phyloP scores from a whole-genome alignment of 2,113 vertebrate genomes.

The Takifugu bimaculatus region DNA sequence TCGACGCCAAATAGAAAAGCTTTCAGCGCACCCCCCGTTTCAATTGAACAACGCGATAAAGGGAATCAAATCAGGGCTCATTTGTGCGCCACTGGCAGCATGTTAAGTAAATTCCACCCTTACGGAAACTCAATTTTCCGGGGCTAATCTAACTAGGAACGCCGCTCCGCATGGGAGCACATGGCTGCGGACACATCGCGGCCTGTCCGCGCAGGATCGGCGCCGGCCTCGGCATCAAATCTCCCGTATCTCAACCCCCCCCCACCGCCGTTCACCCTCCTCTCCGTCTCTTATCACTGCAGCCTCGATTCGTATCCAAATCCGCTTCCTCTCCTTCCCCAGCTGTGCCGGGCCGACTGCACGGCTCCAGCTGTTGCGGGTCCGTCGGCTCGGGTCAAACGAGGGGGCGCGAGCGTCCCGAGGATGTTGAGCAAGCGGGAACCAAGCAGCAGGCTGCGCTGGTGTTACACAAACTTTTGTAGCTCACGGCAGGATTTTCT shows the following conservation, averaged over 20 bases:
- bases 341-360: not conserved
- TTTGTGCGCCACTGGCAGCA: slow-evolving; percentile 62
- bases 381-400: slow-evolving; percentile 66
- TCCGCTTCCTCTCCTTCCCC: slow-evolving; percentile 40
- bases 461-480: too few relatives aligned
- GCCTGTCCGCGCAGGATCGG: slow-evolving; percentile 3
- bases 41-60: slow-evolving; percentile 69
- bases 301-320: slow-evolving; percentile 54
- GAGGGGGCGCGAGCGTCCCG: slow-evolving; percentile 61
- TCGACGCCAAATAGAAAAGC: slow-evolving; percentile 65
- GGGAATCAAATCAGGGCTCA: slow-evolving; percentile 68
- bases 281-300: slow-evolving; percentile 36
- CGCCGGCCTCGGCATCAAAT: not conserved
- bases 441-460: slow-evolving; percentile 16
- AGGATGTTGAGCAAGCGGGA: slow-evolving; percentile 47
- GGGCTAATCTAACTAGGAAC: slow-evolving; percentile 62
- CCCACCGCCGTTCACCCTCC: slow-evolving; percentile 12
- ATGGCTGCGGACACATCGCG: slow-evolving; percentile 36
- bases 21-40: slow-evolving; percentile 62
- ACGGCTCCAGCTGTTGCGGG: slow-evolving; percentile 66
- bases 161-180: slow-evolving; percentile 46
- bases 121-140: slow-evolving; percentile 68
- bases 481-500: too few relatives aligned
- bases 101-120: slow-evolving; percentile 71
- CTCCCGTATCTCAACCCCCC: slow-evolving; percentile 6